Evolutionary conservation across 2,888 invertebrate genomes (phyloP), one percentile per base, ranked within the genome.

Genomic region (Pristionchus exspectatus): DNA sequence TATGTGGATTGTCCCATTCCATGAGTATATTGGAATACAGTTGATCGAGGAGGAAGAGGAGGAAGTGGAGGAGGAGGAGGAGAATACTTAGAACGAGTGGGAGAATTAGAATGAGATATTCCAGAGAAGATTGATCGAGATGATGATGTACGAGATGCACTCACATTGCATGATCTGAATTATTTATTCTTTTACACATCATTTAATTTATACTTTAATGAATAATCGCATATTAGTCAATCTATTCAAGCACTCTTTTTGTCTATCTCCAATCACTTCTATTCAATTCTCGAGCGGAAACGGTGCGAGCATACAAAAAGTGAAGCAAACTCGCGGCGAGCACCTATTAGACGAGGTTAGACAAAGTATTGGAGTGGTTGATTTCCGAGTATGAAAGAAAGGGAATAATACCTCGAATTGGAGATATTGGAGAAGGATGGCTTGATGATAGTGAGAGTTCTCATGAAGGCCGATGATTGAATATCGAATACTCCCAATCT

Each of bases 221-320:
- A 77, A 77, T 30, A 44, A n/a, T 21, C 4, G 21, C 16, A 33
- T 18, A 44, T 77, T 77, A 21, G 24, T 77, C 38, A 38, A 77
- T 77, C 38, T 16, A 77, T 77, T 77, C 77, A 77, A 77, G 77
- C 24, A 44, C 2, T 38, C 77, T 77, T 77, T 77, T 77, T 77
- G 77, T 74, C 33, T 44, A 77, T 77, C 77, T 38, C 24, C 77
- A 44, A 77, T 77, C 24, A 77, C 38, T 77, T 38, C 77, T 9
- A 77, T 77, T 77, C 77, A 77, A 77, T 30, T 72, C 69, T 72
- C 69, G 77, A 77, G 77, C 77, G 77, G 44, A 77, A 77, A 77
- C 77, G 9, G 72, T 16, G 18, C 63, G n/a, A 72, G 72, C 30
- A 10, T 16, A 24, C 44, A 77, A 77, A 77, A 77, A 77, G 38